Base-by-base conservation (phyloP, 2,797 vertebrate genomes). In the Karalla daura region DNA sequence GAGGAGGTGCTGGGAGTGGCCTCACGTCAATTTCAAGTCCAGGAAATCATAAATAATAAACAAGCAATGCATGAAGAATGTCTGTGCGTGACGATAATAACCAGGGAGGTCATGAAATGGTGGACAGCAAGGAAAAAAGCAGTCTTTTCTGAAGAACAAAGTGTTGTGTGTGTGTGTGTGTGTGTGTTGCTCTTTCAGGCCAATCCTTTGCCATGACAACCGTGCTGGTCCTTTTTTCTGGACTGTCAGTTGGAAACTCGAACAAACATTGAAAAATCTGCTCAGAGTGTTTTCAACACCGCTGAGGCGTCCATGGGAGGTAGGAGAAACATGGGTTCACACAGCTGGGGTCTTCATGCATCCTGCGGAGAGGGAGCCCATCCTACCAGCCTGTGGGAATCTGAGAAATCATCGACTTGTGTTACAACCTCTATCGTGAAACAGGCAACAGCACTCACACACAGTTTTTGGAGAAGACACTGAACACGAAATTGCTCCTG, bases 151-250 rank as follows among this genome's bases (percentile, higher is more conserved):
- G 23, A 8, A 54, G 39, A n/a, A 39, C 32, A 51, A 47, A 47
- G 12, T 33, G 7, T 33, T 30, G 28, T 30, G 28, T 27, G 13
- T 27, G 35, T 23, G 36, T 39, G 14, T 15, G 44, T 33, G 21
- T 24, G 15, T 30, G 5, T 23, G 28, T 24, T 30, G 32, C 27
- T 58, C 59, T 58, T 51, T 65, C 12, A 18, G 7, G 25, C n/a
- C 45, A 25, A 52, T 33, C 7, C 28, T 68, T 82, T 54, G 37
- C 71, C 69, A 76, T 69, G 68, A 54, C 68, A 84, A 84, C 70
- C 14, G 9, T 15, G 20, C 69, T 12, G 74, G 12, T 67, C 37
- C 20, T 47, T 58, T 58, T n/a, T 41, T 39, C 24, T 41, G n/a
- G 4, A 32, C 24, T 21, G 20, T 40, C 25, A 8, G 23, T 49